Evolutionary conservation across 2,888 invertebrate species (phyloP), one percentile per base, ranked within the genome.

Genomic region (Tigriopus californicus): DNA sequence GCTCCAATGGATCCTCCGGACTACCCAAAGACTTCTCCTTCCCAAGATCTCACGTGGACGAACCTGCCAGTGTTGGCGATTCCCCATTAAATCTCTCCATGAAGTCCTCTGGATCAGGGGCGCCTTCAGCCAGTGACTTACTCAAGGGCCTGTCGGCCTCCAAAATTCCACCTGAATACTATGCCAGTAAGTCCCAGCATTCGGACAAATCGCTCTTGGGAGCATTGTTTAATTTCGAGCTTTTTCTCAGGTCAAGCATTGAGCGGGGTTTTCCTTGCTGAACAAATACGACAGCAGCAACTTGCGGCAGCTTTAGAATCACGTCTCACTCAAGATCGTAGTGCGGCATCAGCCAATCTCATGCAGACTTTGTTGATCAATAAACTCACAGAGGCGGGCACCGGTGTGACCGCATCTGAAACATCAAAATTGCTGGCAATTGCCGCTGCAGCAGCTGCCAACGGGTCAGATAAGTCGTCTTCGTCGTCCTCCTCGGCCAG

Each of bases 271-370:
- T 56, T 46, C n/a, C 18, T 58, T 12, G 58, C 58, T 15, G 58
- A 58, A 18, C 58, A 58, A 8, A 58, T 58, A 15, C 47, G 58
- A 24, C 58, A 58, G 25, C 49, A 47, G 33, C 48, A 58, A 41
- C 40, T 58, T 22, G 58, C 58, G 13, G 54, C 54, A n/a, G 54
- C 54, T 54, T 15, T 54, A 18, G 54, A 54, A 41, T 41, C 40
- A 15, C 33, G 54, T 33, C 54, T 54, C 3, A 40, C 54, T 6
- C 41, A 54, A 24, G 18, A 18, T 54, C 18, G 15, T 41, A 15
- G 20, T 12, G 49, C 54, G 1, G 24, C 24, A 12, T 18, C 15
- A 33, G 54, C 54, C 15, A 47, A 47, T 47, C 47, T 47, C 11
- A 18, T 20, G 24, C 18, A 18, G n/a, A 41, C 54, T 24, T 24